Percentiles rank a stretch among this genome's conserved stretches.
Conservation (phyloP, 30 jellyfish, hydroid and myxozoan species). For the Nemopilema nomurai region DNA sequence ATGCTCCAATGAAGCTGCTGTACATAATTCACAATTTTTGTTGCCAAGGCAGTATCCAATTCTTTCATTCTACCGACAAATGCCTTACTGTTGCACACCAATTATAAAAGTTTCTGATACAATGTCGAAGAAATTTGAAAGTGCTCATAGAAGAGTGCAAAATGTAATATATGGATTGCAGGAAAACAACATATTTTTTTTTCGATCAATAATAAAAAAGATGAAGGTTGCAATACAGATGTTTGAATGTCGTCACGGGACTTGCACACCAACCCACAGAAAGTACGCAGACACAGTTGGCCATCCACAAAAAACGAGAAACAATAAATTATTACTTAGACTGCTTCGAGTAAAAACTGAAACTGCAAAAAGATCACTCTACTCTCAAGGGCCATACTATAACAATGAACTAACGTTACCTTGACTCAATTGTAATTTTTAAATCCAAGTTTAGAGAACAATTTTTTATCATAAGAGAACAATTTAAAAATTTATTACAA, state of each 20-base stretch:
- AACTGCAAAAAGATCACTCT: constrained; percentile 24
- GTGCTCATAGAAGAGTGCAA: constrained; percentile 27
- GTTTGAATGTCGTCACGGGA: constrained; percentile 47
- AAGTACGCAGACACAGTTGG: constrained; percentile 38
- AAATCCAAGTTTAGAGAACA: constrained; percentile 16
- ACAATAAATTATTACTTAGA: neutral
- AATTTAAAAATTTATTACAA: no score
- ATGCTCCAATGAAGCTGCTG: constrained; percentile 36
- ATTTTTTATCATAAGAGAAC: neutral
- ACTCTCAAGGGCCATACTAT: constrained; percentile 31
- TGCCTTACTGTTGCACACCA: constrained; percentile 53
- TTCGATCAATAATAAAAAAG: constrained; percentile 28
- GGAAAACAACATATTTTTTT: constrained; percentile 43
- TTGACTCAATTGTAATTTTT: constrained; percentile 2
- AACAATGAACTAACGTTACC: constrained; percentile 18
- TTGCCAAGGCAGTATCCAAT: constrained; percentile 44
- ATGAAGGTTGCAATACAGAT: constrained; percentile 26
- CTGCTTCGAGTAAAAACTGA: constrained; percentile 17
- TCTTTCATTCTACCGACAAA: constrained; percentile 49
- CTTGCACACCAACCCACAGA: constrained; percentile 57
- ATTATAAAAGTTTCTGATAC: constrained; percentile 17
- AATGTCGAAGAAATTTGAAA: constrained; percentile 8
- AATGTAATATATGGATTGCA: constrained; percentile 40
- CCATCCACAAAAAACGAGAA: constrained; percentile 14
- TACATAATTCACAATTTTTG: constrained; percentile 20